A percentile compares a stretch with the other conserved stretches of the same genome.
Conservation (phyloP, 64 coral and sea anemone species). For the Dendronephthya gigantea region DNA sequence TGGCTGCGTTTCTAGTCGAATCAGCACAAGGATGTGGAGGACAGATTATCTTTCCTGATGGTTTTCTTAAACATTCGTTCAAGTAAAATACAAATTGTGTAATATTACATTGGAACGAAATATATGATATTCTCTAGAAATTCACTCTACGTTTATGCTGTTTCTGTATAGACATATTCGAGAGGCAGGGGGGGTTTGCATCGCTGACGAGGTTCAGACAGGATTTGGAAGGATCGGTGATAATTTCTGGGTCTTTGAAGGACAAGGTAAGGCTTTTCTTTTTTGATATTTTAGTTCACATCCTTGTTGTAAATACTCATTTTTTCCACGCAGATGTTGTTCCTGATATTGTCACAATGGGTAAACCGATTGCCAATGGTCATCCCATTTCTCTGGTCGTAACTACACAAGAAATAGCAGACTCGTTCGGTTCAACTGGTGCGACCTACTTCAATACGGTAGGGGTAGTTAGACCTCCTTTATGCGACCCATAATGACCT, state of each 20-base stretch:
- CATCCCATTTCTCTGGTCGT: slow-evolving; percentile 68
- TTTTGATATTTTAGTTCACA: background rate
- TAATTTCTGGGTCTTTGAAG: slow-evolving; percentile 95
- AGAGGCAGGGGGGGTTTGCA: slow-evolving; percentile 89
- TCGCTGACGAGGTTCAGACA: slow-evolving; percentile 95
- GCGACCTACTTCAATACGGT: slow-evolving; percentile 93
- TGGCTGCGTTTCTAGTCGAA: slow-evolving; percentile 84
- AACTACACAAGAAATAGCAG: slow-evolving; percentile 79
- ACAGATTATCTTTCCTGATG: slow-evolving; percentile 76
- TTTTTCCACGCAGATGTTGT: slow-evolving; percentile 26
- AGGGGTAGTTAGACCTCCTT: slow-evolving; percentile 35
- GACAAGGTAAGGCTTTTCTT: slow-evolving; percentile 57
- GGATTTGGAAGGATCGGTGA: slow-evolving; percentile 89
- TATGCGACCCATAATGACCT: too few relatives aligned
- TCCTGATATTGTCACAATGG: slow-evolving; percentile 81
- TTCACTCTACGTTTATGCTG: too few relatives aligned
- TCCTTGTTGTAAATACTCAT: background rate
- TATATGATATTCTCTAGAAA: background rate
- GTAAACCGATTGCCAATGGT: slow-evolving; percentile 94
- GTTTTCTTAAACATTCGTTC: slow-evolving; percentile 70
- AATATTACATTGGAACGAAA: background rate
- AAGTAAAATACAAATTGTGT: slow-evolving; percentile 43
- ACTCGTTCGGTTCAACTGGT: slow-evolving; percentile 71
- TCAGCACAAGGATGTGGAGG: slow-evolving; percentile 96
- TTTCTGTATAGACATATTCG: slow-evolving; percentile 71